Conservation (phyloP, 2,888 invertebrate genomes). For the Idaea aversata region DNA sequence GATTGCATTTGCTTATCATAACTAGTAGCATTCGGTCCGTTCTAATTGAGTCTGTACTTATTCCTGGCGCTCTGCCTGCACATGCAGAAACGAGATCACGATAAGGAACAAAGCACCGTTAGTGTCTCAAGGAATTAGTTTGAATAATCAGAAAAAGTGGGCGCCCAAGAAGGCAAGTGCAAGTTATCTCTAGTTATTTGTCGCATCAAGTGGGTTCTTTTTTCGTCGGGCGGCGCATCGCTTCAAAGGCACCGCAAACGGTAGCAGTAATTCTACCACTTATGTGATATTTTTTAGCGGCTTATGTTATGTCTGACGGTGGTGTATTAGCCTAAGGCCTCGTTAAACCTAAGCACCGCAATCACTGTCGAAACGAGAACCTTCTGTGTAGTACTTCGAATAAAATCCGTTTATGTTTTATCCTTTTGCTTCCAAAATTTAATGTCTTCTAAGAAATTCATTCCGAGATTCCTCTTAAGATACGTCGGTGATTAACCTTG, state of each 20-base stretch:
- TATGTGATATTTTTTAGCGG: constrained; percentile 57
- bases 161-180: constrained; percentile 56
- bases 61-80: constrained; percentile 9
- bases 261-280: constrained; percentile 63
- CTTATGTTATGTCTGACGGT: constrained; percentile 43
- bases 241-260: constrained; percentile 68
- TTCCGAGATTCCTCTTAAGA: constrained; percentile 21
- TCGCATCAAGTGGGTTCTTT: constrained; percentile 70
- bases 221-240: constrained; percentile 43
- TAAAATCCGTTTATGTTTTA: constrained; percentile 8
- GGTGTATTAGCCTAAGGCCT: constrained; percentile 55
- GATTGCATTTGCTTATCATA: constrained; percentile 14
- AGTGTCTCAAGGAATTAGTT: constrained; percentile 55
- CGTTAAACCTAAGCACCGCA: constrained; percentile 39
- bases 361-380: neutral
- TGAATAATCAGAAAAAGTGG: constrained; percentile 59
- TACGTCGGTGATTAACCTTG: constrained; percentile 26
- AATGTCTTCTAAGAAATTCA: constrained; percentile 22
- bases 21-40: constrained; percentile 11
- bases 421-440: neutral
- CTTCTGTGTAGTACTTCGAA: constrained; percentile 12
- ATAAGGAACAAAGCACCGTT: constrained; percentile 49
- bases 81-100: constrained; percentile 32
- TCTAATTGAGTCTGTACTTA: constrained; percentile 12
- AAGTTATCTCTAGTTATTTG: constrained; percentile 75